Percentiles rank a stretch among this genome's conserved stretches.
Evolutionary conservation across 92 coral and sea anemone genomes (phyloP).

Genomic region (Parazoanthus swiftii): DNA sequence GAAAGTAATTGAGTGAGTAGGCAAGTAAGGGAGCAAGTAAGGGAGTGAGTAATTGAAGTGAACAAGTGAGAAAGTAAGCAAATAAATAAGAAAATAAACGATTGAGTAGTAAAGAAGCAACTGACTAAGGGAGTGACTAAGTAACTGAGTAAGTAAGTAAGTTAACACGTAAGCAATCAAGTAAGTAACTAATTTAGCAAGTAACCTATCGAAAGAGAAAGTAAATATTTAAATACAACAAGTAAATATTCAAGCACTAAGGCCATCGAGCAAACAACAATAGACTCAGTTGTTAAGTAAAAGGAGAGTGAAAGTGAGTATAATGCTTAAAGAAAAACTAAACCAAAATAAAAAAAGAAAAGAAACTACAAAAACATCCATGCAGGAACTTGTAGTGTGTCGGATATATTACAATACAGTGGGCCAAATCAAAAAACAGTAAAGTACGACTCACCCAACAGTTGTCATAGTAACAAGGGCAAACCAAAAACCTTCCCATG

Average conservation of each 20-base stretch:
- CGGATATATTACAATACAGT: not conserved
- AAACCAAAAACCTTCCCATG: slow-evolving; percentile 44
- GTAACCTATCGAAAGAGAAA: no score
- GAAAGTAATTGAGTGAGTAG: not conserved
- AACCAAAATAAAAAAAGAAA: no score
- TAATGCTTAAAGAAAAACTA: no score
- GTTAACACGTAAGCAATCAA: not conserved
- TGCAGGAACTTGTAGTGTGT: not conserved
- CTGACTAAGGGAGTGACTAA: not conserved
- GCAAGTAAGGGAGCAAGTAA: not conserved
- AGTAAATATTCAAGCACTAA: no score
- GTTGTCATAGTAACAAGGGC: slow-evolving; percentile 44
- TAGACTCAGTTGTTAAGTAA: no score
- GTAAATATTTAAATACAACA: not conserved
- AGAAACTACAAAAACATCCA: not conserved
- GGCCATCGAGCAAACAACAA: no score
- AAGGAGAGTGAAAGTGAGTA: no score
- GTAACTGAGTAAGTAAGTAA: not conserved
- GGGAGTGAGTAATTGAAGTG: no score
- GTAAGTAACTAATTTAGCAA: not conserved
- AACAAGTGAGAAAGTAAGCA: not conserved
- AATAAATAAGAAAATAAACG: not conserved
- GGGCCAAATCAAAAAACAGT: not conserved
- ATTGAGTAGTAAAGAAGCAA: not conserved
- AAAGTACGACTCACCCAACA: slow-evolving; percentile 18